Evolutionary conservation across 2,113 vertebrate species (phyloP).

Genomic region (Dryoscopus gambensis): DNA sequence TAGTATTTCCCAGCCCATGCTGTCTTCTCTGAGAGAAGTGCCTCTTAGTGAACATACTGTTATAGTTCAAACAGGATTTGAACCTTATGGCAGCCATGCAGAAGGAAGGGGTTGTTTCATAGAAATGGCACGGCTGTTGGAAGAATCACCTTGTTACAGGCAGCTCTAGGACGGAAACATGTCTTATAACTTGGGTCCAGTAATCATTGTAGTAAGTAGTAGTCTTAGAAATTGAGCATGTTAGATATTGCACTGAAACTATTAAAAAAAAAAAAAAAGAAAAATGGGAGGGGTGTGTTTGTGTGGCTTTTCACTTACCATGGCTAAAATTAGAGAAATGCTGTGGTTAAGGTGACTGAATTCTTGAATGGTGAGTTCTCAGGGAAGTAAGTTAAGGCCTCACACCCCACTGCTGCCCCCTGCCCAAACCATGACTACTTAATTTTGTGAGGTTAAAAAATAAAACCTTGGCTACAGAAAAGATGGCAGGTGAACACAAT

Average conservation of each 20-base stretch:
- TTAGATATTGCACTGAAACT: background rate
- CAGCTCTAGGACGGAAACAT: background rate
- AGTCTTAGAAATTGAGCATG: background rate
- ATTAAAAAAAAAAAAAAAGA: background rate
- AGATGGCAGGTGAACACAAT: background rate
- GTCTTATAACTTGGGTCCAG: rapidly evolving
- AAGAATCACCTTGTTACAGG: background rate
- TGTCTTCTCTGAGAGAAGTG: background rate
- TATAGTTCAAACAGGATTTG: background rate
- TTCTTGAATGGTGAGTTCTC: background rate
- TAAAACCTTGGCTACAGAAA: background rate
- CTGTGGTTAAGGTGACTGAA: background rate
- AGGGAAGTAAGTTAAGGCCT: background rate
- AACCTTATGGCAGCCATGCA: background rate
- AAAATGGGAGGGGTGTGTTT: background rate
- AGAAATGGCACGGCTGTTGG: background rate
- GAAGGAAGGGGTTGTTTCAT: background rate
- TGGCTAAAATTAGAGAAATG: background rate
- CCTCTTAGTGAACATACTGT: background rate
- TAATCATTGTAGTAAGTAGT: background rate
- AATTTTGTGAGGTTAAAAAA: background rate
- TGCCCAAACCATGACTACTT: background rate
- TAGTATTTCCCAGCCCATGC: background rate
- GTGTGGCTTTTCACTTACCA: background rate
- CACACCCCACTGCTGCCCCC: rapidly evolving